Percentiles rank a stretch among this genome's conserved stretches.
Conservation (phyloP, 2,113 vertebrate species). For the Halcyon senegalensis region DNA sequence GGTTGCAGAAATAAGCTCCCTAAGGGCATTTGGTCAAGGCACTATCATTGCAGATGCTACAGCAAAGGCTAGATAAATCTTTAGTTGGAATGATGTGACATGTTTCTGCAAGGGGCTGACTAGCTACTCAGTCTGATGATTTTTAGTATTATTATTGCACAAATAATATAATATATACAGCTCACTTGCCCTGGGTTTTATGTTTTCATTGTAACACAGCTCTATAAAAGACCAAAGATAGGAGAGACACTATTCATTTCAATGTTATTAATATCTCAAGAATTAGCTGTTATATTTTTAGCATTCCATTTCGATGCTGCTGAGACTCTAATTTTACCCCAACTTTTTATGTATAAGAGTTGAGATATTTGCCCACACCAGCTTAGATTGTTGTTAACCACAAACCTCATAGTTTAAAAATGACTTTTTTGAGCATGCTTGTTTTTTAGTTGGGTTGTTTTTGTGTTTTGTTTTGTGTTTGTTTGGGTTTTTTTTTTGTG, state of each 20-base stretch:
- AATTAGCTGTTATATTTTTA: background rate
- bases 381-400: background rate
- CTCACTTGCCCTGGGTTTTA: background rate
- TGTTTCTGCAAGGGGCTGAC: background rate
- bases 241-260: background rate
- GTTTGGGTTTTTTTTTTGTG: no score
- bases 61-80: background rate
- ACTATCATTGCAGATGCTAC: background rate
- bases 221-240: background rate
- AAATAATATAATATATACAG: background rate
- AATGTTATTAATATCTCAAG: background rate
- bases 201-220: background rate
- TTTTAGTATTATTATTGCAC: background rate
- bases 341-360: background rate
- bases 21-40: background rate
- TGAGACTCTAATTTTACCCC: background rate
- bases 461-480: background rate
- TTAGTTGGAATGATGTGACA: background rate
- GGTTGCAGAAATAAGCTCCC: slow-evolving; percentile 13
- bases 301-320: background rate
- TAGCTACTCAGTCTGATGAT: background rate
- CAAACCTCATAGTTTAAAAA: background rate
- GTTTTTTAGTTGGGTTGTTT: no score
- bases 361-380: background rate
- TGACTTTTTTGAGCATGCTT: background rate